Percentiles rank a stretch among this genome's conserved stretches.
Evolutionary conservation across 1,140 invertebrate species (phyloP).

Genomic region (Hyles vespertilio): DNA sequence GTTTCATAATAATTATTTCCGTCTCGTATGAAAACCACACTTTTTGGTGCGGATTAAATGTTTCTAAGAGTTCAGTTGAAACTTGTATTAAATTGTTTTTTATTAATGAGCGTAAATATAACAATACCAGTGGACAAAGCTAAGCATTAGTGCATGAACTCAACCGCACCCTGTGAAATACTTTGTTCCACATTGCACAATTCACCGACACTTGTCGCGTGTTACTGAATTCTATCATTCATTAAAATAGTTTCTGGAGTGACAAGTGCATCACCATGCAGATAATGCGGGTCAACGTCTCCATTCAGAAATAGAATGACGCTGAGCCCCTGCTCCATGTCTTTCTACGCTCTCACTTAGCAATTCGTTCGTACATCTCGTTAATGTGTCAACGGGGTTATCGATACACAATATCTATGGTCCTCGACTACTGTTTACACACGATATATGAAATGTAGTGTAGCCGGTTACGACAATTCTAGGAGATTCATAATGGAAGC

Average conservation of each 20-base stretch:
- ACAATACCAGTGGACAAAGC: too few relatives aligned
- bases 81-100: too few relatives aligned
- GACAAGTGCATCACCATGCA: conserved; percentile 34
- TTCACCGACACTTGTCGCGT: not conserved
- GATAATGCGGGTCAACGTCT: conserved; percentile 64
- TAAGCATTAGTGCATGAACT: too few relatives aligned
- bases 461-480: conserved; percentile 2
- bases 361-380: conserved; percentile 54
- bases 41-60: too few relatives aligned
- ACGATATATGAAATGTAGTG: conserved; percentile 14
- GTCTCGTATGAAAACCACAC: conserved; percentile 14
- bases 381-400: conserved; percentile 65
- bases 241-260: too few relatives aligned
- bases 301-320: conserved; percentile 52
- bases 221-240: too few relatives aligned
- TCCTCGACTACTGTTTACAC: conserved; percentile 34
- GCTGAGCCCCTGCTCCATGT: conserved; percentile 52
- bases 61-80: too few relatives aligned
- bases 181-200: conserved; percentile 1
- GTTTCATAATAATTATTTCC: conserved; percentile 13
- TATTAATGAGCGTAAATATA: too few relatives aligned
- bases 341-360: conserved; percentile 49
- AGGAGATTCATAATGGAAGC: conserved; percentile 16
- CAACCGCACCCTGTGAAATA: not conserved
- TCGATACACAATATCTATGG: conserved; percentile 43